A percentile compares a stretch with the other conserved stretches of the same genome.
Conservation (phyloP, 2,888 invertebrate species). For the Alsophila aescularia region DNA sequence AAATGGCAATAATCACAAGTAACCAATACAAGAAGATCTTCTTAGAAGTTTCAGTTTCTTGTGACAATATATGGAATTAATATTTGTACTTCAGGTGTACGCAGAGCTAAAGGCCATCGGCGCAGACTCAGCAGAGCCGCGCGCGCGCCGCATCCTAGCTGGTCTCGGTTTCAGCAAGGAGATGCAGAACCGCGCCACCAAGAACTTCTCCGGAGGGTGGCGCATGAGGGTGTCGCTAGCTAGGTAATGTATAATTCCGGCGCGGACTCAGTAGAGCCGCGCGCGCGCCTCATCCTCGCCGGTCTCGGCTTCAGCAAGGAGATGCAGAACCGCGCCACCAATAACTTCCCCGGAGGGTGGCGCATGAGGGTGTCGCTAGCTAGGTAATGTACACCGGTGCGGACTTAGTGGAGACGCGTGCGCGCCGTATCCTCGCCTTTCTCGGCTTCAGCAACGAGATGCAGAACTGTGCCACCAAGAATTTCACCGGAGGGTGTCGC, state of each 20-base stretch:
- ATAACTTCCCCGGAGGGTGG: slow-evolving; percentile 98
- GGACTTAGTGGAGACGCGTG: slow-evolving; percentile 98
- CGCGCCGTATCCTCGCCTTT: slow-evolving; percentile 98
- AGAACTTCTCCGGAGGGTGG: slow-evolving; percentile 98
- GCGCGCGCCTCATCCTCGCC: slow-evolving; percentile 97
- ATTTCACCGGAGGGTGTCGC: slow-evolving; percentile 97
- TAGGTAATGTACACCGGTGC: slow-evolving; percentile 88
- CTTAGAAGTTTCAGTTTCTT: no score
- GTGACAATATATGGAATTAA: no score
- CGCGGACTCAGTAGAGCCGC: slow-evolving; percentile 98
- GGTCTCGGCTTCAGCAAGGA: slow-evolving; percentile 97
- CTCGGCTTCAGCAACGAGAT: slow-evolving; percentile 95
- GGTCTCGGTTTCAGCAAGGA: slow-evolving; percentile 97
- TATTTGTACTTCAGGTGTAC: slow-evolving; percentile 86
- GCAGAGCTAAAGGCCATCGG: slow-evolving; percentile 98
- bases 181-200: slow-evolving; percentile 96
- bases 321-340: slow-evolving; percentile 96
- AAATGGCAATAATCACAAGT: no score
- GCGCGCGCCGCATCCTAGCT: slow-evolving; percentile 97
- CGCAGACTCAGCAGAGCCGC: slow-evolving; percentile 98
- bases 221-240: slow-evolving; percentile 99
- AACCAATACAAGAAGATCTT: no score
- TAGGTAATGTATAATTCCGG: slow-evolving; percentile 85
- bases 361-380: slow-evolving; percentile 99
- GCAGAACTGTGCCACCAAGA: slow-evolving; percentile 96